phyloP scores from a whole-genome alignment of 2,888 invertebrate genomes.

The Euplagia quadripunctaria region DNA sequence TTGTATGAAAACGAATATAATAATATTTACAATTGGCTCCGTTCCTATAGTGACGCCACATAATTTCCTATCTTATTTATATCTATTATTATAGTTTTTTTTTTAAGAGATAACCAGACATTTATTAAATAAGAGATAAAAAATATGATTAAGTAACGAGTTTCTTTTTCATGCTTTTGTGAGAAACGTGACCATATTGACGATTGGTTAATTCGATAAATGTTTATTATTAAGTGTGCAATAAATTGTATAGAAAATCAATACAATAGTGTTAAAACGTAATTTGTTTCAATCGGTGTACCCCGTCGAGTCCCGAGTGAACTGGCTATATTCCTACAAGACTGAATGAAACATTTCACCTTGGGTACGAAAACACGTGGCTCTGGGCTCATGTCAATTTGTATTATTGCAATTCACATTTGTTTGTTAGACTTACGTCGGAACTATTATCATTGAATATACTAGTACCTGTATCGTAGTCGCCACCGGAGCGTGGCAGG shows the following conservation, averaged over 20 bases:
- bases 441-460: slow-evolving; percentile 56
- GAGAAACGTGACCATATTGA: slow-evolving; percentile 62
- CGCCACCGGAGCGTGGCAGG: slow-evolving; percentile 12
- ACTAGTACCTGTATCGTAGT: slow-evolving; percentile 42
- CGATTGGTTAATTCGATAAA: slow-evolving; percentile 64
- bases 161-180: slow-evolving; percentile 64
- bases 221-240: slow-evolving; percentile 79
- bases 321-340: slow-evolving; percentile 77
- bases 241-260: slow-evolving; percentile 82
- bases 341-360: slow-evolving; percentile 83
- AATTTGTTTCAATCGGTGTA: slow-evolving; percentile 76
- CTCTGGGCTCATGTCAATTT: slow-evolving; percentile 82
- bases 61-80: slow-evolving; percentile 82
- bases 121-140: slow-evolving; percentile 67
- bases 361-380: slow-evolving; percentile 68
- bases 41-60: slow-evolving; percentile 81
- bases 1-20: slow-evolving; percentile 73
- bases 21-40: slow-evolving; percentile 78
- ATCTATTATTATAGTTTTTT: slow-evolving; percentile 75
- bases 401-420: slow-evolving; percentile 60
- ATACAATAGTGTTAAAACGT: slow-evolving; percentile 74
- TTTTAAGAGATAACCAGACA: slow-evolving; percentile 67
- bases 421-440: slow-evolving; percentile 56
- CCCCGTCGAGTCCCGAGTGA: slow-evolving; percentile 72
- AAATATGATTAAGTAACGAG: slow-evolving; percentile 53